These are phyloP conservation scores for Tipula unca DNA, from an alignment of 2,888 invertebrate genomes.

Conservation along the genomic window DNA sequence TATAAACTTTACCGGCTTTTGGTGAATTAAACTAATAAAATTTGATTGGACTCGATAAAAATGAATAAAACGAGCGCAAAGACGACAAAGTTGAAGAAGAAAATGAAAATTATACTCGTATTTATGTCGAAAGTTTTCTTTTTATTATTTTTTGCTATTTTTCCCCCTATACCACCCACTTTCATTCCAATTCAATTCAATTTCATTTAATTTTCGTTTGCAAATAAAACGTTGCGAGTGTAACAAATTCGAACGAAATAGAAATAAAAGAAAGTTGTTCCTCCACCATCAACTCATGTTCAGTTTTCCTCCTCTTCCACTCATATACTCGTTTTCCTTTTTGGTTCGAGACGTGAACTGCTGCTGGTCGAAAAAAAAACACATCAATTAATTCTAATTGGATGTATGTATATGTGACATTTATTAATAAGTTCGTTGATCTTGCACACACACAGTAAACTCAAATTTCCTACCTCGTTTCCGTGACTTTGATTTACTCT, in stretches of 20 bases:
- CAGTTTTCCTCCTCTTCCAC: no score
- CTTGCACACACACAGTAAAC: neutral
- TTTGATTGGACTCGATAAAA: constrained; percentile 14
- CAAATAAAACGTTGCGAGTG: neutral
- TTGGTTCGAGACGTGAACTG: no score
- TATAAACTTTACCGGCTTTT: neutral
- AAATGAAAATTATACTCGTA: neutral
- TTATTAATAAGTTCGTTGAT: neutral
- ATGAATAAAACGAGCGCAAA: neutral
- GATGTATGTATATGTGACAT: neutral
- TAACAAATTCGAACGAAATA: neutral
- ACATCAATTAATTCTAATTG: neutral
- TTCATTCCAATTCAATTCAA: neutral
- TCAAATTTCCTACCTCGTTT: neutral
- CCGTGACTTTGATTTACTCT: neutral
- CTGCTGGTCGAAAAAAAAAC: no score
- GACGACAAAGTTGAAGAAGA: neutral
- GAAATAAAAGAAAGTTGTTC: no score
- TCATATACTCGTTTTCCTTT: no score
- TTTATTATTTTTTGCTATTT: neutral
- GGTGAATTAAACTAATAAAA: neutral
- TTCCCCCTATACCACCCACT: neutral
- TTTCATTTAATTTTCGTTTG: neutral
- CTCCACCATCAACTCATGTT: no score
- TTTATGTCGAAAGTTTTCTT: neutral